Evolutionary conservation across 2,797 vertebrate genomes (phyloP).

Genomic region (Pipistrellus kuhlii): DNA sequence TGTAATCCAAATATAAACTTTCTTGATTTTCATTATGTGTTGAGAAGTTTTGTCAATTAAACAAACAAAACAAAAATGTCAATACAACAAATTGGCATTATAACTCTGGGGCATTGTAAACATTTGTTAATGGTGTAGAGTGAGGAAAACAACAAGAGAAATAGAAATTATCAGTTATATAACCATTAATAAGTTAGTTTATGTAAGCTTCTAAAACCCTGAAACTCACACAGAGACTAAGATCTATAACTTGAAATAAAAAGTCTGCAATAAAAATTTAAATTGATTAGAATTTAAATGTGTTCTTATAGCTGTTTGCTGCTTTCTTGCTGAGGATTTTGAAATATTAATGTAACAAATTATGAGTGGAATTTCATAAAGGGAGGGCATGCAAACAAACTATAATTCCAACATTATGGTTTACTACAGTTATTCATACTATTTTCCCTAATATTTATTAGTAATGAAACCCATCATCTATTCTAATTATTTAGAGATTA

Average conservation of each 20-base stretch:
- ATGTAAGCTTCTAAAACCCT: constrained; percentile 47
- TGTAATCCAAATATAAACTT: constrained; percentile 12
- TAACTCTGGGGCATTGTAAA: constrained; percentile 30
- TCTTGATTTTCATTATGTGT: constrained; percentile 18
- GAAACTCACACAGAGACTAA: constrained; percentile 7
- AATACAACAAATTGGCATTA: neutral
- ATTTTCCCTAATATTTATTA: neutral
- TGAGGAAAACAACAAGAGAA: constrained; percentile 31
- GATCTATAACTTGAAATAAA: constrained; percentile 61
- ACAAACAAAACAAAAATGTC: neutral
- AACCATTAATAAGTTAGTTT: constrained; percentile 59
- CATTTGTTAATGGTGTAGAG: constrained; percentile 36
- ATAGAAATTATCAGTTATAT: constrained; percentile 45
- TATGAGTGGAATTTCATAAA: neutral
- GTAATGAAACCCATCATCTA: neutral
- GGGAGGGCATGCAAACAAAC: neutral
- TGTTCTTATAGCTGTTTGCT: neutral
- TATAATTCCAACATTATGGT: neutral
- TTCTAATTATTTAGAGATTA: constrained; percentile 1
- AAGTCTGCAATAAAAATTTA: constrained; percentile 43
- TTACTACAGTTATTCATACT: neutral
- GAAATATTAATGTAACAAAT: constrained; percentile 57
- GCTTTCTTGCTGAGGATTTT: constrained; percentile 48
- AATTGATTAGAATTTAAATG: constrained; percentile 60
- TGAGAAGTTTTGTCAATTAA: constrained; percentile 42